phyloP scores from a whole-genome alignment of 1,140 invertebrate species.

The Meloidogyne floridensis region DNA sequence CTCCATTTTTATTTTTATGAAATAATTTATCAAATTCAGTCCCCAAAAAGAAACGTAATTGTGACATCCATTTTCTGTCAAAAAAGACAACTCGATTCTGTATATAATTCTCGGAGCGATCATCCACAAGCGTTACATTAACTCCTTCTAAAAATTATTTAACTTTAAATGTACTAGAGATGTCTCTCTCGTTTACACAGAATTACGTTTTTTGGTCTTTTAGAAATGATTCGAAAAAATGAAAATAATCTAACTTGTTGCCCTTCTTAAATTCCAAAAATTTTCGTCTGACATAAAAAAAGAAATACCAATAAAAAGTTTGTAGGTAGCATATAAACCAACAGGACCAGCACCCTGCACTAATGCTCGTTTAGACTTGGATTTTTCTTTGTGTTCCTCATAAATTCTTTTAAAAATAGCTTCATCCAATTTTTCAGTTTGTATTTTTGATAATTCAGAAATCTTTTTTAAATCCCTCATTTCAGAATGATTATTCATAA shows the following conservation, averaged over 20 bases:
- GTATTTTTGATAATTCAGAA: slow-evolving; percentile 18
- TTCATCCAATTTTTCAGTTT: slow-evolving; percentile 24
- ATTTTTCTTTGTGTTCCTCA: slow-evolving; percentile 5
- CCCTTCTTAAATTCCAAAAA: too few species aligned
- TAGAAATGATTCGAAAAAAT: too few species aligned
- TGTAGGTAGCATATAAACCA: slow-evolving; percentile 1
- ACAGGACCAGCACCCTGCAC: slow-evolving; percentile 19
- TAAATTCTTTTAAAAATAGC: slow-evolving; percentile 17
- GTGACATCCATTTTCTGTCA: slow-evolving; percentile 17
- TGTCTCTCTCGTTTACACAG: too few species aligned
- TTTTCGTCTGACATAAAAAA: background rate
- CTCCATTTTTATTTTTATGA: background rate
- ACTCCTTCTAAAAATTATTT: background rate
- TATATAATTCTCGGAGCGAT: slow-evolving; percentile 22
- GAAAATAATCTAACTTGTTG: too few species aligned
- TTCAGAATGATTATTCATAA: background rate
- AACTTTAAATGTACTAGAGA: too few species aligned
- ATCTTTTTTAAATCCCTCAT: background rate
- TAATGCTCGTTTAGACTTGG: background rate
- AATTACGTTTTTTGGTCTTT: too few species aligned
- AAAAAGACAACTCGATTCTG: slow-evolving; percentile 17
- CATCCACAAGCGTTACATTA: slow-evolving; percentile 23
- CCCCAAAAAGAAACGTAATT: slow-evolving; percentile 26
- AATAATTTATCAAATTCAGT: slow-evolving; percentile 27
- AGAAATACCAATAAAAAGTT: background rate